Percentiles rank a stretch among this genome's conserved stretches.
Evolutionary conservation across 1,140 invertebrate genomes (phyloP).

Genomic region (Pogonomyrmex californicus): DNA sequence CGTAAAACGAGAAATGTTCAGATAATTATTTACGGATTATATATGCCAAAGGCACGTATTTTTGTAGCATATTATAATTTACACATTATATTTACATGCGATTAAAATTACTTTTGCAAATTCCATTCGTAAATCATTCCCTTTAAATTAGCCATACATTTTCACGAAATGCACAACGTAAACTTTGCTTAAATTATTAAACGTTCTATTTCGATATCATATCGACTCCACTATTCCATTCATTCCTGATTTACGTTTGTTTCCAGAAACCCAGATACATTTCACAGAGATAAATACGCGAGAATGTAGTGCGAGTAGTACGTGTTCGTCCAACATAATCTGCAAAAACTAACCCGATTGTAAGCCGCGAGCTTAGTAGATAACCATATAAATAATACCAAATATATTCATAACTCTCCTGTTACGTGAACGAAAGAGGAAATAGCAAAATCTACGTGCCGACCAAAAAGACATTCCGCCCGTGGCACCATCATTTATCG

Average conservation of each 20-base stretch:
- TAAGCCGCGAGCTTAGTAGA: neutral
- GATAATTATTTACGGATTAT: neutral
- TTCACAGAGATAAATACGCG: conserved; percentile 50
- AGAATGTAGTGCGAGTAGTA: conserved; percentile 34
- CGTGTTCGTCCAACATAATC: conserved; percentile 27
- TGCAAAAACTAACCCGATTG: conserved; percentile 47
- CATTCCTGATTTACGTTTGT: conserved; percentile 49
- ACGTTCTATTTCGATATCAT: conserved; percentile 29
- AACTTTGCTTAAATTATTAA: conserved; percentile 44
- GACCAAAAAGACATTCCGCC: conserved; percentile 18
- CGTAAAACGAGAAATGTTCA: conserved; percentile 13
- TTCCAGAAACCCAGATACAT: conserved; percentile 27
- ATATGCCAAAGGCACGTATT: neutral
- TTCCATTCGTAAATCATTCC: neutral
- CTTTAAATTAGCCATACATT: neutral
- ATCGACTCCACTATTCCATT: conserved; percentile 20
- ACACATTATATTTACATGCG: neutral
- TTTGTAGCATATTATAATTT: neutral
- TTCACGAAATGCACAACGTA: neutral
- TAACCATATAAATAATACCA: conserved; percentile 15
- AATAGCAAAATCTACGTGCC: neutral
- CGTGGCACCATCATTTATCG: conserved; percentile 50
- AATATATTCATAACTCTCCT: conserved; percentile 38
- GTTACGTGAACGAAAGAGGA: neutral
- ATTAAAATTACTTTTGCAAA: neutral